A percentile compares a stretch with the other conserved stretches of the same genome.
These are phyloP conservation scores for Ormyrus labotus DNA, from an alignment of 2,888 invertebrate genomes.

Conservation along the genomic window DNA sequence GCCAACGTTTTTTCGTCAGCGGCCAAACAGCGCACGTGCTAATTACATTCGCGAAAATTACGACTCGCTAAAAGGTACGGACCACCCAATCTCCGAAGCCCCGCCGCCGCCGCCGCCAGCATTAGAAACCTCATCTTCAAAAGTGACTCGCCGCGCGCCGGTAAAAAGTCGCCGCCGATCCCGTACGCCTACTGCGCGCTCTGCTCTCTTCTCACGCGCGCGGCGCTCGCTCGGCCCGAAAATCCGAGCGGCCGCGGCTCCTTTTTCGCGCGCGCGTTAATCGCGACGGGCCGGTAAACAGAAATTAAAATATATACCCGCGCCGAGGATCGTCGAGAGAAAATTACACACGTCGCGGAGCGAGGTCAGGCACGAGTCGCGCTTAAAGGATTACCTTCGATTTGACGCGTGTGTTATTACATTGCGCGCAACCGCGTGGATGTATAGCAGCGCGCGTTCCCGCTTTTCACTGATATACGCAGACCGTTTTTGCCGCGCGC, in stretches of 20 bases:
- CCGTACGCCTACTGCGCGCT: neutral
- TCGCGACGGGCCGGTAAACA: conserved; percentile 10
- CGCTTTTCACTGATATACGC: too few species aligned
- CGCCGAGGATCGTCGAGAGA: conserved; percentile 17
- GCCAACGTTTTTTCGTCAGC: neutral
- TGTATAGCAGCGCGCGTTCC: too few species aligned
- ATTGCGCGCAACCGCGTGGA: neutral
- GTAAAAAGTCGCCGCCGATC: neutral
- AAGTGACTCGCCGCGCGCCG: neutral
- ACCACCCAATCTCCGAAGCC: neutral
- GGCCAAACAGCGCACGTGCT: conserved; percentile 13
- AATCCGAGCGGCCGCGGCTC: neutral
- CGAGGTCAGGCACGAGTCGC: conserved; percentile 17
- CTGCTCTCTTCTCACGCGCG: neutral
- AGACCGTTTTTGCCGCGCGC: too few species aligned
- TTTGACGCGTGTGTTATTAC: conserved; percentile 31
- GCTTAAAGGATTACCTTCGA: conserved; percentile 33
- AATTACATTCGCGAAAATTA: conserved; percentile 45
- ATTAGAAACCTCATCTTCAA: neutral
- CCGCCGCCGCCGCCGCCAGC: neutral
- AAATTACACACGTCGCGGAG: conserved; percentile 31
- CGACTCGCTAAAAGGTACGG: conserved; percentile 39
- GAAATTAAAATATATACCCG: conserved; percentile 16
- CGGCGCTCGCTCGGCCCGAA: neutral
- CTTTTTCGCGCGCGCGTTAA: too few species aligned